phyloP scores from a whole-genome alignment of 2,797 vertebrate genomes.

The Pseudochirops corinnae region DNA sequence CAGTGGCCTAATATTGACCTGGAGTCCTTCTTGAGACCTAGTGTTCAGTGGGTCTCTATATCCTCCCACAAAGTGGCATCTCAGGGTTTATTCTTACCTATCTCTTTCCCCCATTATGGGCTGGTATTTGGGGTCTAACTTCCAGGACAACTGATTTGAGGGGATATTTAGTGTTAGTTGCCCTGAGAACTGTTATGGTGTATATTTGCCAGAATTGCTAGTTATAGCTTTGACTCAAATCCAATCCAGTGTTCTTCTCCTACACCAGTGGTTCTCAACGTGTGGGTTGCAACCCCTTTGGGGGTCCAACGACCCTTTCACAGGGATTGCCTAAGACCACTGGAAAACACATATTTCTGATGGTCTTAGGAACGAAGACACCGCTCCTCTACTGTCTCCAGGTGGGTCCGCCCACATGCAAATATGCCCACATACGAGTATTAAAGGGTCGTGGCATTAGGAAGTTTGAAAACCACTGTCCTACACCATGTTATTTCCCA shows the following conservation, averaged over 20 bases:
- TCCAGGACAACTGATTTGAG: background rate
- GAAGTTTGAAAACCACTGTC: no score
- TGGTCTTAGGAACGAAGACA: no score
- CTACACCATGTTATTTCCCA: background rate
- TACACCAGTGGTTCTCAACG: background rate
- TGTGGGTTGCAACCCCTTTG: no score
- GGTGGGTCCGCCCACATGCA: no score
- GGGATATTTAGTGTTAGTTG: background rate
- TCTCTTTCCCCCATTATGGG: background rate
- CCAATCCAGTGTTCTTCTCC: background rate
- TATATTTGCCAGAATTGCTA: background rate
- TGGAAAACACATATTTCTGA: no score
- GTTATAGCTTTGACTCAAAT: background rate
- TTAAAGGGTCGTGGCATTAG: no score
- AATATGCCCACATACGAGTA: no score
- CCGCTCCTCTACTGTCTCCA: no score
- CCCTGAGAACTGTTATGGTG: background rate
- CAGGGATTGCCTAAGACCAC: no score
- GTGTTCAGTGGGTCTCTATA: background rate
- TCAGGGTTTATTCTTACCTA: background rate
- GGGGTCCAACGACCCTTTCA: no score
- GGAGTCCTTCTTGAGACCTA: background rate
- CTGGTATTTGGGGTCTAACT: background rate
- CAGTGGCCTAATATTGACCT: background rate
- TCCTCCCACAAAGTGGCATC: background rate